Evolutionary conservation across 2,113 vertebrate genomes (phyloP).

Genomic region (Lampris megalopsis): DNA sequence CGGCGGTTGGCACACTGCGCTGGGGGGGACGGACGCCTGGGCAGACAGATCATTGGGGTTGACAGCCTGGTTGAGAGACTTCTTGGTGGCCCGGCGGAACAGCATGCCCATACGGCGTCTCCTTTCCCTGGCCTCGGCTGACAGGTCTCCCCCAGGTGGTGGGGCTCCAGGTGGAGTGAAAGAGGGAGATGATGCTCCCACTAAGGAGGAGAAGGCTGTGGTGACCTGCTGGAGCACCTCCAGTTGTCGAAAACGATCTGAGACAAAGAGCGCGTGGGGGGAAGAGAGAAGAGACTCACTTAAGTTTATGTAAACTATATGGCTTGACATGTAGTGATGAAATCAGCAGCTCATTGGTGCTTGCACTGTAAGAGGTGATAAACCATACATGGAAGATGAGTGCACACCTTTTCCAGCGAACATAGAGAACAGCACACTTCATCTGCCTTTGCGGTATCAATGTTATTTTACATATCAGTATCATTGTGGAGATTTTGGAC

Average conservation of each 20-base stretch:
- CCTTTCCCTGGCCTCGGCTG: conserved; percentile 64
- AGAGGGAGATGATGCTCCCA: conserved; percentile 20
- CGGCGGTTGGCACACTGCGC: neutral
- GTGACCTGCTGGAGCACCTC: conserved; percentile 83
- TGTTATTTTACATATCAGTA: too few relatives aligned
- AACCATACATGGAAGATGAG: neutral
- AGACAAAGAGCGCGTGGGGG: neutral
- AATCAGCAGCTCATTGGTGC: too few relatives aligned
- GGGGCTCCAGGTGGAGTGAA: neutral
- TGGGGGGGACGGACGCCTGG: neutral
- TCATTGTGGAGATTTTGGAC: too few relatives aligned
- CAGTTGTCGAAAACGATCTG: conserved; percentile 80
- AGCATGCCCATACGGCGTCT: conserved; percentile 65
- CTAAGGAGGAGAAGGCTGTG: conserved; percentile 75
- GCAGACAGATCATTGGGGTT: neutral
- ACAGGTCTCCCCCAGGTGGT: neutral
- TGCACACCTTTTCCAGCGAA: neutral
- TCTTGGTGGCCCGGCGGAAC: conserved; percentile 73
- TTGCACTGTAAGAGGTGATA: too few relatives aligned
- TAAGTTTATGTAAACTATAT: too few relatives aligned
- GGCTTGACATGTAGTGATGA: too few relatives aligned
- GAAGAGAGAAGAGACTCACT: neutral
- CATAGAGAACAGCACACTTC: too few relatives aligned
- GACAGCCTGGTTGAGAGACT: conserved; percentile 58
- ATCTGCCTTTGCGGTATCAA: too few relatives aligned